Evolutionary conservation across 2,797 vertebrate species (phyloP).

Genomic region (Brachyalestes nurse): DNA sequence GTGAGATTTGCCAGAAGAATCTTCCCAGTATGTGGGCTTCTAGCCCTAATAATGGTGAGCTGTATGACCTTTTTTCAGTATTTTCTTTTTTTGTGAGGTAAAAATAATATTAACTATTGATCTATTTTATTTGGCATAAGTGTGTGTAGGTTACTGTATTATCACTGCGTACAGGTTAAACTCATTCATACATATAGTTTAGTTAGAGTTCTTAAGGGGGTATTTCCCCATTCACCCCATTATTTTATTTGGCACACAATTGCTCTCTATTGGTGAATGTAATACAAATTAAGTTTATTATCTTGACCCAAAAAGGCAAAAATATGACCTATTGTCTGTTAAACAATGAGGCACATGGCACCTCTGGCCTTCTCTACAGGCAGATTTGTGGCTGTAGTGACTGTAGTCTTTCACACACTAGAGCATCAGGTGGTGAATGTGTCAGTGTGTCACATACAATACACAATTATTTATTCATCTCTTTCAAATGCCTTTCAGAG

Average conservation of each 20-base stretch:
- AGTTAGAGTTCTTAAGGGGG: too few relatives aligned
- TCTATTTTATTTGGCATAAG: too few relatives aligned
- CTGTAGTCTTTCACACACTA: slow-evolving; percentile 1
- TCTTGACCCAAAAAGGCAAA: neutral
- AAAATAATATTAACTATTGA: too few relatives aligned
- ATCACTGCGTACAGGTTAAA: too few relatives aligned
- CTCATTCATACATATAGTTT: too few relatives aligned
- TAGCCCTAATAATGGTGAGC: too few relatives aligned
- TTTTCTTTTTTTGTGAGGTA: too few relatives aligned
- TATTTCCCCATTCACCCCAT: too few relatives aligned
- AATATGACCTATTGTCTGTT: slow-evolving; percentile 3
- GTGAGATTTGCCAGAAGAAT: too few relatives aligned
- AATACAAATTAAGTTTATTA: slow-evolving; percentile 22
- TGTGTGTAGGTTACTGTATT: too few relatives aligned
- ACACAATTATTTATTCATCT: slow-evolving; percentile 17
- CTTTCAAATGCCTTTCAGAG: slow-evolving; percentile 26
- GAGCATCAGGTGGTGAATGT: slow-evolving; percentile 11
- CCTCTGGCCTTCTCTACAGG: slow-evolving; percentile 10
- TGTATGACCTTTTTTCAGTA: too few relatives aligned
- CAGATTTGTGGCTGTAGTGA: slow-evolving; percentile 12
- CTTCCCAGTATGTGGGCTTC: too few relatives aligned
- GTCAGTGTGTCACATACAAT: slow-evolving; percentile 17
- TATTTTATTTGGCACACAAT: neutral
- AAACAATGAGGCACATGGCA: slow-evolving; percentile 26
- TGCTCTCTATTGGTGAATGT: neutral